A percentile compares a stretch with the other conserved stretches of the same genome.
Evolutionary conservation across 1,140 invertebrate genomes (phyloP).

Genomic region (Drosophila parabipectinata): DNA sequence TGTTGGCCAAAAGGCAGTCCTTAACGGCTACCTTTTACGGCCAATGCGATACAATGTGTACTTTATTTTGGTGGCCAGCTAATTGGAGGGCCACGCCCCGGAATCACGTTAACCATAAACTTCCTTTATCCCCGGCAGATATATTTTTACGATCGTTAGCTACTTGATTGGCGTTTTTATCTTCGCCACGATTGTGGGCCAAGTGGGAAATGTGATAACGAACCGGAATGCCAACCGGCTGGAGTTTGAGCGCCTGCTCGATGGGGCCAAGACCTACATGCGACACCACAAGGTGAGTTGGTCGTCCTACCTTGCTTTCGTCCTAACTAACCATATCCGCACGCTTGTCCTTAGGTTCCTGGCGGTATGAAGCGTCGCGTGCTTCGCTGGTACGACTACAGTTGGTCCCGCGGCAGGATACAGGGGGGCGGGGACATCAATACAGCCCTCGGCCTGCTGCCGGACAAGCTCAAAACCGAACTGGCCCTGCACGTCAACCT

Average conservation of each 20-base stretch:
- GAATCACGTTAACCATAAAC: background rate
- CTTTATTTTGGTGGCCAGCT: slow-evolving; percentile 3
- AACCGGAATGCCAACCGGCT: slow-evolving; percentile 98
- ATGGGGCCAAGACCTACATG: slow-evolving; percentile 98
- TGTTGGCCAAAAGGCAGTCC: background rate
- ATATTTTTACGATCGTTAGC: slow-evolving; percentile 97
- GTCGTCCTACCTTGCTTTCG: background rate
- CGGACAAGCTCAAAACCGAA: slow-evolving; percentile 98
- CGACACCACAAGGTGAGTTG: slow-evolving; percentile 93
- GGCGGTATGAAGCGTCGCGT: slow-evolving; percentile 97
- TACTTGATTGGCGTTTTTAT: slow-evolving; percentile 99
- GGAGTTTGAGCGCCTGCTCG: slow-evolving; percentile 96
- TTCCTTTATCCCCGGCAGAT: slow-evolving; percentile 86
- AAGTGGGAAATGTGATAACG: slow-evolving; percentile 98
- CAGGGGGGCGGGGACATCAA: slow-evolving; percentile 98
- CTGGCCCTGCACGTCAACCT: slow-evolving; percentile 97
- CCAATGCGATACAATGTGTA: background rate
- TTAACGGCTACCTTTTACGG: background rate
- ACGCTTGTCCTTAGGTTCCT: slow-evolving; percentile 88
- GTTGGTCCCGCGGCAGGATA: slow-evolving; percentile 97
- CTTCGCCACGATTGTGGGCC: slow-evolving; percentile 98
- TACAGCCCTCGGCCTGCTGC: slow-evolving; percentile 95
- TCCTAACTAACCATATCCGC: background rate
- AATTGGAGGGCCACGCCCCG: slow-evolving; percentile 25
- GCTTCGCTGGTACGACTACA: slow-evolving; percentile 98